Conservation (phyloP, 1,140 invertebrate species). For the Vanessa tameamea region DNA sequence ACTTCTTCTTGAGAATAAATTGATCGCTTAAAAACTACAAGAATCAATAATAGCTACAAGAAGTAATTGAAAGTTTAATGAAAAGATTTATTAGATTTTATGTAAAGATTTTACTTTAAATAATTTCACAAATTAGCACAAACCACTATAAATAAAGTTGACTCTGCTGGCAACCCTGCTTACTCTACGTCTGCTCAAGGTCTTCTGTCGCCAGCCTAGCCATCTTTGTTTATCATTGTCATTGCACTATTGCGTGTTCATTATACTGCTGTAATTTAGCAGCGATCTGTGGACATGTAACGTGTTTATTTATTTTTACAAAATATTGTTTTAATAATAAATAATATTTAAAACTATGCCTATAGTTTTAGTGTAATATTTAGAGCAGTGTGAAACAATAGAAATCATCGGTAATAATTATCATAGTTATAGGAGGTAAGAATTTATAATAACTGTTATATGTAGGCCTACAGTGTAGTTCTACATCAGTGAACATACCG, state of each 20-base stretch:
- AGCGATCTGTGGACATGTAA: slow-evolving; percentile 14
- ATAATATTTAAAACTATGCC: slow-evolving; percentile 5
- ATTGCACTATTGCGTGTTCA: not conserved
- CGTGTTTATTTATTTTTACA: slow-evolving; percentile 16
- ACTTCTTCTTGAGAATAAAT: too few relatives aligned
- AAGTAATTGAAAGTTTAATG: too few relatives aligned
- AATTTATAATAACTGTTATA: not conserved
- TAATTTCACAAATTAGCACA: too few relatives aligned
- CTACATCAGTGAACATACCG: slow-evolving; percentile 41
- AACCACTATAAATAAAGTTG: too few relatives aligned
- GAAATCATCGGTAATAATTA: not conserved
- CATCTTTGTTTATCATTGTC: slow-evolving; percentile 27
- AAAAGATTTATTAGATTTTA: too few relatives aligned
- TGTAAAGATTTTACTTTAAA: too few relatives aligned
- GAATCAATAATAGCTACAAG: too few relatives aligned
- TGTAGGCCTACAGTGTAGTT: slow-evolving; percentile 6
- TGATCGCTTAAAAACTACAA: too few relatives aligned
- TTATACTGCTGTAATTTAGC: not conserved
- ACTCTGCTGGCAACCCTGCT: too few relatives aligned
- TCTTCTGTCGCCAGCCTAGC: not conserved
- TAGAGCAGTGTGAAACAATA: not conserved
- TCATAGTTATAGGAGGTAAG: not conserved
- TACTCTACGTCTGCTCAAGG: too few relatives aligned
- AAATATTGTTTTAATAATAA: not conserved
- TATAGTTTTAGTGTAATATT: not conserved